Evolutionary conservation across 2,888 invertebrate species (phyloP), one percentile per base, ranked within the genome.

Genomic region (Caenorhabditis sp.): DNA sequence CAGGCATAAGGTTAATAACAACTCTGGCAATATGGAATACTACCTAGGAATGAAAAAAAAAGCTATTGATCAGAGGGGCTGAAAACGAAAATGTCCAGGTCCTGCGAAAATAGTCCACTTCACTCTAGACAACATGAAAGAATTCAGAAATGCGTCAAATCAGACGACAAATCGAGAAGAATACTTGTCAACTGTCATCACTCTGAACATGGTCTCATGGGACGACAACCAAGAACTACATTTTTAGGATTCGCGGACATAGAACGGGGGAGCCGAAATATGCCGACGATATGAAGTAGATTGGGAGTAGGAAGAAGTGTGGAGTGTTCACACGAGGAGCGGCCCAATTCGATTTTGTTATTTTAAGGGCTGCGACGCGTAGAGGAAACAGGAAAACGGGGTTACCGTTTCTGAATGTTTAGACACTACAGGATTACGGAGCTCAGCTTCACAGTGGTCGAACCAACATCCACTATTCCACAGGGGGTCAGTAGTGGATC

Each of bases 161-260:
- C 68, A 61, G 76, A 58, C 70, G 69, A 77, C 77, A 77, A 77
- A 77, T 77, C 69, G 76, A 38, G 68, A 44, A 24, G 66, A 66
- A 75, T 58, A 31, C 77, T 68, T 63, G 70, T 77, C 77, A 77
- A 77, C 70, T 77, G 77, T 77, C 77, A 77, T 69, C 77, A 63
- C 77, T 77, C 35, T 5, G 59, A 28, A 47, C 51, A 38, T 26
- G 35, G 75, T 76, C 76, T 68, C 66, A 3, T 26, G 76, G 76
- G 76, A 58, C 19, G n/a, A n/a, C n/a, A n/a, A n/a, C 16, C 54
- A 19, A 75, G 54, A 51, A 64, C 75, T 54, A 58, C 49, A 58
- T 44, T 66, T 31, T 22, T 49, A 5, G 31, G 22, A 28, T 28
- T 66, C 8, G 16, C 6, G 12, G 19, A 49, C 28, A 31, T 10